Conservation (phyloP, 2,113 vertebrate species). For the Tetrax tetrax region DNA sequence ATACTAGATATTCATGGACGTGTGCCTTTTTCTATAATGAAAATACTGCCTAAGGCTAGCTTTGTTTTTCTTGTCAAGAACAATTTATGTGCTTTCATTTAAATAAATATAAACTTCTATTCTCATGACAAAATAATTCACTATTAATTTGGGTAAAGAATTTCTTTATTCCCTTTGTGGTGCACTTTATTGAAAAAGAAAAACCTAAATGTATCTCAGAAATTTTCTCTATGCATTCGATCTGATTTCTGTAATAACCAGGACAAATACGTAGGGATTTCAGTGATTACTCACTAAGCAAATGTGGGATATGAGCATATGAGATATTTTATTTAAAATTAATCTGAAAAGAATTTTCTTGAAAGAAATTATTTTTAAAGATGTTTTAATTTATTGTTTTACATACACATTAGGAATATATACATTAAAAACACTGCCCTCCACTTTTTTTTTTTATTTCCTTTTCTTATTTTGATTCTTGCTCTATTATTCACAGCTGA, state of each 20-base stretch:
- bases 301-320: background rate
- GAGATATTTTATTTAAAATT: constrained; percentile 59
- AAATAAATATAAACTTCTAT: constrained; percentile 82
- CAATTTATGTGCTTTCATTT: constrained; percentile 83
- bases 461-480: background rate
- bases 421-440: background rate
- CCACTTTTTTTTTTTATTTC: background rate
- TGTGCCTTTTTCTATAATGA: constrained; percentile 84
- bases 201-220: constrained; percentile 51
- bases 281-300: constrained; percentile 54
- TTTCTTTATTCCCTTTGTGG: constrained; percentile 79
- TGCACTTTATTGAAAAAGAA: constrained; percentile 66
- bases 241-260: constrained; percentile 64
- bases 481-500: background rate
- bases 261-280: constrained; percentile 57
- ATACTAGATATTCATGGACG: constrained; percentile 84
- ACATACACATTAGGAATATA: background rate
- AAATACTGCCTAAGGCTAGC: constrained; percentile 82
- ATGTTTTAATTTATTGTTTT: background rate
- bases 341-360: constrained; percentile 64
- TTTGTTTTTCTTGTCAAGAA: constrained; percentile 85
- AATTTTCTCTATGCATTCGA: constrained; percentile 56
- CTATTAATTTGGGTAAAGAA: constrained; percentile 77
- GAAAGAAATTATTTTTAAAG: constrained; percentile 11
- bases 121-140: constrained; percentile 83